Evolutionary conservation across 1,140 invertebrate species (phyloP).

Genomic region (Cotesia chilonis): DNA sequence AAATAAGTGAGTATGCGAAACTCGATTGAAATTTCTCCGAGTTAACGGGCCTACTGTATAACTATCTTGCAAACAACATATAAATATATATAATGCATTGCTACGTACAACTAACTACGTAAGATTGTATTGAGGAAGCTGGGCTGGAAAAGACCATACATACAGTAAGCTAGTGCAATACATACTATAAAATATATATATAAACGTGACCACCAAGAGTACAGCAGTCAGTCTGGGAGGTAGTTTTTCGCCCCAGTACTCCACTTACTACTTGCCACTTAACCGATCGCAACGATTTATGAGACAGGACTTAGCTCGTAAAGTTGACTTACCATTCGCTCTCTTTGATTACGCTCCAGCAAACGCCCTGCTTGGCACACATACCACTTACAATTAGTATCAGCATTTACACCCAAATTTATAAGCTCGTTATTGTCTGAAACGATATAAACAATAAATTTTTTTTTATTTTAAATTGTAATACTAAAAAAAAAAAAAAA

Average conservation of each 20-base stretch:
- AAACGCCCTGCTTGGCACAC: slow-evolving; percentile 12
- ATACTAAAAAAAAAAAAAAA: not conserved
- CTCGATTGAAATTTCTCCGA: slow-evolving; percentile 51
- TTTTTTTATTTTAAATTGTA: not conserved
- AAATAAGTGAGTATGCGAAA: slow-evolving; percentile 30
- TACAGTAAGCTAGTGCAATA: not conserved
- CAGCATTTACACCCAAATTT: not conserved
- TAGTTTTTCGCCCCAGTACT: slow-evolving; percentile 62
- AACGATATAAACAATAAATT: not conserved
- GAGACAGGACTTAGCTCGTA: slow-evolving; percentile 44
- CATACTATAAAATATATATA: too few species aligned
- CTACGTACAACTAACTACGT: too few species aligned
- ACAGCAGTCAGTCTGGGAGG: slow-evolving; percentile 48
- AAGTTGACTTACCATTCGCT: slow-evolving; percentile 1
- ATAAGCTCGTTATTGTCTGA: not conserved
- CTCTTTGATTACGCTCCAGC: slow-evolving; percentile 20
- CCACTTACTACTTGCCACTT: slow-evolving; percentile 57
- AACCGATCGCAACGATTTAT: slow-evolving; percentile 52
- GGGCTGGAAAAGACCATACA: slow-evolving; percentile 21
- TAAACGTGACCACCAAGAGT: slow-evolving; percentile 7
- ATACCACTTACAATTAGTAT: slow-evolving; percentile 1
- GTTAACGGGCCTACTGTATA: slow-evolving; percentile 50
- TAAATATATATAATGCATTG: slow-evolving; percentile 3
- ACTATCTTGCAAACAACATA: slow-evolving; percentile 11
- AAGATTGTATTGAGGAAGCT: slow-evolving; percentile 15